Conservation (phyloP, 2,113 vertebrate species). For the Lontra canadensis region DNA sequence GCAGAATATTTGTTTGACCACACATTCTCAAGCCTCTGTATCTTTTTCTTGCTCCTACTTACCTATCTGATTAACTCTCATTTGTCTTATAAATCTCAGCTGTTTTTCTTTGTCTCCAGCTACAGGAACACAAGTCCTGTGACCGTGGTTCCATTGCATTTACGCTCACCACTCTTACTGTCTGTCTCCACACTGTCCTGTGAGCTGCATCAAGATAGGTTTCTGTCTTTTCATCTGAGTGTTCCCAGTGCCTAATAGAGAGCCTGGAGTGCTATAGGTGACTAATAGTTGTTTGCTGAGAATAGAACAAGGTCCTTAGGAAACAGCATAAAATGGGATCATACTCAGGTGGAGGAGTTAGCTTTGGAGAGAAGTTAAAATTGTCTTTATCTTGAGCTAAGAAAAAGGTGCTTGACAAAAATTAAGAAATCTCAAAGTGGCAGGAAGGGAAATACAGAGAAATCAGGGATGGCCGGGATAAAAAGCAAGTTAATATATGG, state of each 20-base stretch:
- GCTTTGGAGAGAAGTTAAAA: background rate
- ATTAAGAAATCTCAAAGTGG: background rate
- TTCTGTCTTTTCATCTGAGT: background rate
- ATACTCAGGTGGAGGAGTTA: background rate
- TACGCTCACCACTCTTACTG: accelerated
- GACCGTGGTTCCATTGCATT: too few relatives aligned
- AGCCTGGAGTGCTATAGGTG: background rate
- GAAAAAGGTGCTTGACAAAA: background rate
- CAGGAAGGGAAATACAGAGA: background rate
- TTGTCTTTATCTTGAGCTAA: background rate
- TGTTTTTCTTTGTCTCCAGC: background rate
- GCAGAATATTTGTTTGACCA: background rate
- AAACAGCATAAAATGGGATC: background rate
- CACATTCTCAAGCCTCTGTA: background rate
- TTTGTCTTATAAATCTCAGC: background rate
- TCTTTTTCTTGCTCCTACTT: background rate
- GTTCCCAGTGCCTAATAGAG: background rate
- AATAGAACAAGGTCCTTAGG: background rate
- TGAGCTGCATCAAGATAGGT: background rate
- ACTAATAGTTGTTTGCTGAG: background rate
- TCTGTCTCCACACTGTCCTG: background rate
- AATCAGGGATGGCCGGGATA: background rate
- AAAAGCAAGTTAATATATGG: background rate
- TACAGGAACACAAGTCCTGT: background rate
- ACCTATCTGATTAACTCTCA: background rate